Evolutionary conservation across 2,113 vertebrate species (phyloP).

Genomic region (Tyrannus savana): DNA sequence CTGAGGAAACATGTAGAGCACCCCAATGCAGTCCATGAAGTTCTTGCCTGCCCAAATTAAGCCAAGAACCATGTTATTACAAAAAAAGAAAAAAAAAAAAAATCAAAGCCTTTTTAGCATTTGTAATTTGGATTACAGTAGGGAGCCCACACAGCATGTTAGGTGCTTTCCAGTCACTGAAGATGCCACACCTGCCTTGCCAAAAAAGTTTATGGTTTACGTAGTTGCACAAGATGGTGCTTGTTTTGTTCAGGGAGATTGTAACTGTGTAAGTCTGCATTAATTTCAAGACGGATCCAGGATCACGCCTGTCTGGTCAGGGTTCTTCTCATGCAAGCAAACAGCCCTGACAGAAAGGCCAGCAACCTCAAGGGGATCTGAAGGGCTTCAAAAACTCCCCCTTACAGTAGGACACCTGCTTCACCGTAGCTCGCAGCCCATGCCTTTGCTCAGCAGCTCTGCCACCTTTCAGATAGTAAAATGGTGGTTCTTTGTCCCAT

Average conservation of each 20-base stretch:
- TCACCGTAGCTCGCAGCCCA: background rate
- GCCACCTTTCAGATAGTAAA: background rate
- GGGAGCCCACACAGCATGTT: constrained; percentile 59
- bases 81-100: background rate
- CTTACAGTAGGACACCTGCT: background rate
- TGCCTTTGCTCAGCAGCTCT: background rate
- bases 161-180: constrained; percentile 62
- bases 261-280: background rate
- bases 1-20: constrained; percentile 51
- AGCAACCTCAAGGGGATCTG: background rate
- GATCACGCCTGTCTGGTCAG: background rate
- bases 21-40: constrained; percentile 26
- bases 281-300: constrained; percentile 25
- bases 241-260: constrained; percentile 36
- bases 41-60: constrained; percentile 24
- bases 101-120: constrained; percentile 56
- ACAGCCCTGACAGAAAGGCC: background rate
- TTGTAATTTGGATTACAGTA: constrained; percentile 33
- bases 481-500: background rate
- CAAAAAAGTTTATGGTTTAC: constrained; percentile 49
- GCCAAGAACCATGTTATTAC: background rate
- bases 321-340: background rate
- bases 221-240: constrained; percentile 50
- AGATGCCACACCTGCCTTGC: constrained; percentile 39
- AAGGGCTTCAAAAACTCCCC: background rate